Evolutionary conservation across 2,797 vertebrate species (phyloP), one percentile per base, ranked within the genome.

Genomic region (Muscicapa comitata): DNA sequence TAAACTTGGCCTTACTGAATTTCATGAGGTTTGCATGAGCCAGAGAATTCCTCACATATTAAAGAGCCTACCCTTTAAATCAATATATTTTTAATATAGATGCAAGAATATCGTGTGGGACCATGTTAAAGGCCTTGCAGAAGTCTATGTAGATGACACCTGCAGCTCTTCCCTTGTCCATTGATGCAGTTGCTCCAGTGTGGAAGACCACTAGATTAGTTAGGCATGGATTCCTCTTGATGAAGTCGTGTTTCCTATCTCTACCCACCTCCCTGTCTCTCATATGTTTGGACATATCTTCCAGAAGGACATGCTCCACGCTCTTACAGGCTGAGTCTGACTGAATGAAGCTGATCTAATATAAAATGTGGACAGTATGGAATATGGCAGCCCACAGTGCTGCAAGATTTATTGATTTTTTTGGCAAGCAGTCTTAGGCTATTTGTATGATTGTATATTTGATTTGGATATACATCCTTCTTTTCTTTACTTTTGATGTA

Each of bases 161-260:
- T 57, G 20, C 29, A 54, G 7, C 11, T 59, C 31, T 55, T 72
- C 4, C 18, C 10, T 62, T 55, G 17, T 42, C 31, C 20, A 37
- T 1, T 51, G 45, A 51, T 45, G 19, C 17, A 51, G 26, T 35
- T 81, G 29, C 18, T 81, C 35, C 23, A 23, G 17, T 8, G 5
- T 16, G 71, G 50, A 73, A 77, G 35, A 35, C 4, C 9, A 24
- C 6, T 42, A 31, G 58, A 17, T 35, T 25, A 58, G 16, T 35
- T 17, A 58, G n/a, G 29, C 11, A 48, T 0, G 0, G 54, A 45
- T 42, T 74, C 4, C 9, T 15, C 14, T 29, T 48, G 16, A 11
- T 65, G 11, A 59, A 65, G 11, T 7, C 35, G 16, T 29, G 25
- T 26, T 76, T 35, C 2, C 12, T 61, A 13, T 55, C 54, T 54